Evolutionary conservation across 2,888 invertebrate species (phyloP), one percentile per base, ranked within the genome.

Genomic region (Phrixothrix hirtus): DNA sequence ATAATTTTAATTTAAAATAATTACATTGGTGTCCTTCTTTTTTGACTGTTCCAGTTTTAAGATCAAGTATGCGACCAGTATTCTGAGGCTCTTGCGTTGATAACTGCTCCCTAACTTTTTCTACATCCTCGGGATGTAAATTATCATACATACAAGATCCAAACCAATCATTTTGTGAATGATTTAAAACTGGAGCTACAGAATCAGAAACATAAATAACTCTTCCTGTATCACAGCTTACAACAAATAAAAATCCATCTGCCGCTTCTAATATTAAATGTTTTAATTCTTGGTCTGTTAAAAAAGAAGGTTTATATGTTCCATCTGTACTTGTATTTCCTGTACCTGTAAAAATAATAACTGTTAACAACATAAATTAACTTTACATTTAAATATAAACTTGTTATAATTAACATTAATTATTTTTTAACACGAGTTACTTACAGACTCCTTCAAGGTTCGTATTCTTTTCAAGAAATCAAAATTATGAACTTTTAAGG

Each of bases 151-250:
- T 82, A 74, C 93, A 94, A 35, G 93, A 89, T 27, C 95, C 95
- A 75, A 95, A 95, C 97, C 98, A 98, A 70, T 99, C 98, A 71
- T 89, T 92, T 84, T 96, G 97, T 16, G 95, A 88, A 71, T 96
- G 94, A 77, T 97, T 96, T 47, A 99, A 83, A 36, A 99, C 98
- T 11, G 98, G 97, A 44, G 95, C 92, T 67, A 99, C 93, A 29
- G 97, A 97, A 79, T 99, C 99, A 38, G 98, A 96, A 39, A 98
- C 97, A 73, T 99, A 99, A 69, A 99, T 95, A 57, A 99, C 87
- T 66, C 95, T 83, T 2, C 98, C 98, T 7, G 93, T 92, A 77
- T 99, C 98, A 78, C 98, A 99, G 69, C 95, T 94, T 30, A 95
- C 92, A 34, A 96, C 95, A 75, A 92, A 92, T 44, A 99, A 82